phyloP scores from a whole-genome alignment of 1,140 invertebrate genomes.

The Trichoplusia ni region DNA sequence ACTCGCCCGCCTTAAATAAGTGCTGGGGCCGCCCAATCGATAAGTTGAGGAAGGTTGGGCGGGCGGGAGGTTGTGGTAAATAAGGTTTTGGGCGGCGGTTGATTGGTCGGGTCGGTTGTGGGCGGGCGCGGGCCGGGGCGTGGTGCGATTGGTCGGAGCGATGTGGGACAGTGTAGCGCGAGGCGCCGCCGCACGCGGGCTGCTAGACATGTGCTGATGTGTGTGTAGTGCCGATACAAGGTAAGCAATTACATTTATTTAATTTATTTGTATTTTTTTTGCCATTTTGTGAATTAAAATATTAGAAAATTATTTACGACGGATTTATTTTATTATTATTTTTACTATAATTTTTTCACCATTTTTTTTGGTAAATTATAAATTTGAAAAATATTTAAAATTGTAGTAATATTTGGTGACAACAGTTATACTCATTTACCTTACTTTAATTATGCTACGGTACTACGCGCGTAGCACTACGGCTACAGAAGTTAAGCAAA shows the following conservation, averaged over 20 bases:
- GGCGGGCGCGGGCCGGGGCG: conserved; percentile 50
- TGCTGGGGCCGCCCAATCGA: conserved; percentile 70
- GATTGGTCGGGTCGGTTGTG: conserved; percentile 50
- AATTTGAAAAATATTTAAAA: too few species aligned
- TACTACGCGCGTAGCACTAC: background rate
- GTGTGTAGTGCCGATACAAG: conserved; percentile 34
- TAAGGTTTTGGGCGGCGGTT: conserved; percentile 55
- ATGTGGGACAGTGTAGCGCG: background rate
- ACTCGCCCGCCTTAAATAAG: conserved; percentile 74
- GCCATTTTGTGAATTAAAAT: background rate
- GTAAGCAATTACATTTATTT: conserved; percentile 1
- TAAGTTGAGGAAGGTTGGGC: conserved; percentile 61
- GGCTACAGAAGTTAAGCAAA: background rate
- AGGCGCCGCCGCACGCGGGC: background rate
- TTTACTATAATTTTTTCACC: too few species aligned
- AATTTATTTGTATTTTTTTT: background rate
- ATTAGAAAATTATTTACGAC: background rate
- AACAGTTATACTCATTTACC: too few species aligned
- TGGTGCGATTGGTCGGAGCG: conserved; percentile 17
- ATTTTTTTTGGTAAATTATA: too few species aligned
- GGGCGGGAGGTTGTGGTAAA: conserved; percentile 70
- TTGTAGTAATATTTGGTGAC: too few species aligned
- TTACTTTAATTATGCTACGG: background rate
- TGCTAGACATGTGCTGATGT: conserved; percentile 48
- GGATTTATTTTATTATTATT: too few species aligned